These are phyloP conservation scores for Tauraco erythrolophus DNA, from an alignment of 2,113 vertebrate species.

Conservation along the genomic window DNA sequence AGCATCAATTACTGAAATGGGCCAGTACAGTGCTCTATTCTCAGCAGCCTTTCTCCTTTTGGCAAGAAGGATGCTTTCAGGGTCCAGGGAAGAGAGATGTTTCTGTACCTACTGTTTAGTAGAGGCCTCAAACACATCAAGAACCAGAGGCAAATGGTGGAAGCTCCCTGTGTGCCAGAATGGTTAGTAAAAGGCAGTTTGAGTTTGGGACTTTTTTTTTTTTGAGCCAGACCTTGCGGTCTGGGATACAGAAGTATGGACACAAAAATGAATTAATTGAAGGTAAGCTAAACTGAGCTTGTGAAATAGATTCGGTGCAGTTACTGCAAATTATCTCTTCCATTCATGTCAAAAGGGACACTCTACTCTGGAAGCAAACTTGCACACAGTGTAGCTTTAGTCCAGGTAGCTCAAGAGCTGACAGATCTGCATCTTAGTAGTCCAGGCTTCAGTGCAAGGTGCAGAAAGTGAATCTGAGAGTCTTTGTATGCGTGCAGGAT, in stretches of 20 bases:
- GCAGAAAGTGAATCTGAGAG: not conserved
- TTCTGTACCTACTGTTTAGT: not conserved
- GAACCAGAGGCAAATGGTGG: not conserved
- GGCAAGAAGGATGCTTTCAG: not conserved
- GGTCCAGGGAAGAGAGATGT: not conserved
- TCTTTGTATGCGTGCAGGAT: not conserved
- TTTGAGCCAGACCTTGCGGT: not conserved
- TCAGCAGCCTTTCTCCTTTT: not conserved
- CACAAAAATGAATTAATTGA: not conserved
- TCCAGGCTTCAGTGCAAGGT: not conserved
- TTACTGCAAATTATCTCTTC: not conserved
- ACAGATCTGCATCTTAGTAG: not conserved
- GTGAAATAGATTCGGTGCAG: not conserved
- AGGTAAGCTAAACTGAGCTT: not conserved
- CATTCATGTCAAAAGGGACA: fast-evolving
- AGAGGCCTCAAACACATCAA: not conserved
- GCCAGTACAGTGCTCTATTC: not conserved
- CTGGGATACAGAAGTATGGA: not conserved
- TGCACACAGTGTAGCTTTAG: fast-evolving
- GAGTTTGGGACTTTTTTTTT: not conserved
- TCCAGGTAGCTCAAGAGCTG: not conserved
- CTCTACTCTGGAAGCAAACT: not conserved
- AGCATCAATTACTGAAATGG: not conserved
- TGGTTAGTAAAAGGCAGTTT: not conserved
- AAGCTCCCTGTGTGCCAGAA: not conserved